phyloP scores from a whole-genome alignment of 2,888 invertebrate species.

The Chymomyza procnemis region DNA sequence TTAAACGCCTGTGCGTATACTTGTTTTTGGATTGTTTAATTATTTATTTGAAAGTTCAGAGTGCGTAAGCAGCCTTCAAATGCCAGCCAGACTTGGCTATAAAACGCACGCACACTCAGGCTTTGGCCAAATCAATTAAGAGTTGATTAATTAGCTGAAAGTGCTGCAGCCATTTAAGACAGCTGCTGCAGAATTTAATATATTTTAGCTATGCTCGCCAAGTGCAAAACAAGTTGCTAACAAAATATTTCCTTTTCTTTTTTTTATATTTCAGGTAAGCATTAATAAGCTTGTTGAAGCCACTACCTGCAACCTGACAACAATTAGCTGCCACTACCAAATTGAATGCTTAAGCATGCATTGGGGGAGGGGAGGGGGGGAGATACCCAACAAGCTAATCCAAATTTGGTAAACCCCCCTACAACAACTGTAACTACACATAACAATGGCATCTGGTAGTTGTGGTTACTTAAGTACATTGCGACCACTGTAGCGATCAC shows the following conservation, averaged over 20 bases:
- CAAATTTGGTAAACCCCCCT: neutral
- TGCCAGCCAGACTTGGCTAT: neutral
- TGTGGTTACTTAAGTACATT: conserved; percentile 2
- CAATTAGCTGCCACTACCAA: conserved; percentile 12
- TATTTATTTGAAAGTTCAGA: neutral
- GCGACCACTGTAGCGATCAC: neutral
- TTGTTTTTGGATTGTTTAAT: neutral
- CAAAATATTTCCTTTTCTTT: conserved; percentile 2
- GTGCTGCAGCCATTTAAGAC: neutral
- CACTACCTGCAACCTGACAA: neutral
- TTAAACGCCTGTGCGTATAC: neutral
- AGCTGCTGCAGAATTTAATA: neutral
- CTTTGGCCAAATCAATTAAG: neutral
- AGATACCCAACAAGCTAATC: neutral
- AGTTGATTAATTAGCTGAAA: neutral
- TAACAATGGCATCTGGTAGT: neutral
- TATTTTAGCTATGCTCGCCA: neutral
- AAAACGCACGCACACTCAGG: neutral
- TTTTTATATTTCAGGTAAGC: conserved; percentile 20
- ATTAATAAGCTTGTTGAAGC: conserved; percentile 10
- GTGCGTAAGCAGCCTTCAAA: conserved; percentile 2
- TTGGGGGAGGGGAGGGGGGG: no score
- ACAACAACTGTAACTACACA: neutral
- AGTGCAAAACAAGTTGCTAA: conserved; percentile 7
- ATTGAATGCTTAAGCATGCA: neutral